Conservation (phyloP, 1,140 invertebrate species). For the Diuraphis noxia region DNA sequence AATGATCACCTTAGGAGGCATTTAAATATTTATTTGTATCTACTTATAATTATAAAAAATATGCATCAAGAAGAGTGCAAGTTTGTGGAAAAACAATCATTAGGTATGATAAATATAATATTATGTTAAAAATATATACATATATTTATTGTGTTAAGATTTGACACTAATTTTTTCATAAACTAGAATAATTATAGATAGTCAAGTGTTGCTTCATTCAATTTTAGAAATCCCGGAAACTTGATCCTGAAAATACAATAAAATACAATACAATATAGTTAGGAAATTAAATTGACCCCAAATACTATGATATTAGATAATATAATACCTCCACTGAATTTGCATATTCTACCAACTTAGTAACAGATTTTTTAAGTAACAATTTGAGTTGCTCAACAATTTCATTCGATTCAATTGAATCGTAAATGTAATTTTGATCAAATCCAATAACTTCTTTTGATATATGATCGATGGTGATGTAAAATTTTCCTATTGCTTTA, state of each 20-base stretch:
- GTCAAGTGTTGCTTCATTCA: neutral
- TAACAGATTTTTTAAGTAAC: neutral
- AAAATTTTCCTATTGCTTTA: neutral
- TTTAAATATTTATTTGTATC: neutral
- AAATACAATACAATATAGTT: neutral
- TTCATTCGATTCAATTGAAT: neutral
- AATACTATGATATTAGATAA: neutral
- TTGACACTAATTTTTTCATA: neutral
- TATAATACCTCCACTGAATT: neutral
- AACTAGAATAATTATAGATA: neutral
- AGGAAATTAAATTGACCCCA: neutral
- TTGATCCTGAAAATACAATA: constrained; percentile 23
- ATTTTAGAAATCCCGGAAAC: neutral
- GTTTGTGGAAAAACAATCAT: neutral
- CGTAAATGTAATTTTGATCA: neutral
- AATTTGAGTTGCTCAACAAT: neutral
- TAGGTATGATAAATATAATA: neutral
- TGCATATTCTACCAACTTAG: neutral
- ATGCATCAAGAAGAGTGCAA: neutral
- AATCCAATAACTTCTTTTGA: neutral
- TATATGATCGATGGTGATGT: neutral
- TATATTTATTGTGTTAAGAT: neutral
- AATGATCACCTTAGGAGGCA: too few species aligned
- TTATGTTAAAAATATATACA: neutral
- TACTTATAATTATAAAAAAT: neutral